Evolutionary conservation across 2,888 invertebrate genomes (phyloP).

Genomic region (Heliconius aoede): DNA sequence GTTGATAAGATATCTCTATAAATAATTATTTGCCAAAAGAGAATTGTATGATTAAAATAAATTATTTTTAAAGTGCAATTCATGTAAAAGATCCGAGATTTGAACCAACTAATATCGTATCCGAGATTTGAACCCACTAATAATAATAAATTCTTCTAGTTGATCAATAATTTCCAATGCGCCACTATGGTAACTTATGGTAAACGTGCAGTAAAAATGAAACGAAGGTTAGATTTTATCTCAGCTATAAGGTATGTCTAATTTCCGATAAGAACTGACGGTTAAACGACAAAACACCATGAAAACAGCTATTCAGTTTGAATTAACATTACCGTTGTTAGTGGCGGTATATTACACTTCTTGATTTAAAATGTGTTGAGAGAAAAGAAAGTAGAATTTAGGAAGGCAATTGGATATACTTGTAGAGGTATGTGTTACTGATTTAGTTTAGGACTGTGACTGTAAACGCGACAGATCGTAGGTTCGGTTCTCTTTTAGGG

Average conservation of each 20-base stretch:
- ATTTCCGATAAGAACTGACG: constrained; percentile 23
- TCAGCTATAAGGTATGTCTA: constrained; percentile 22
- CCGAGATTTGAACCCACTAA: neutral
- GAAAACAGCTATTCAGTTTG: neutral
- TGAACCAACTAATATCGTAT: neutral
- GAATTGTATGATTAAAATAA: too few species aligned
- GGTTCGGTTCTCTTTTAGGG: too few species aligned
- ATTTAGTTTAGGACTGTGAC: too few species aligned
- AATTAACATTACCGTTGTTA: neutral
- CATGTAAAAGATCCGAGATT: neutral
- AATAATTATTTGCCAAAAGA: too few species aligned
- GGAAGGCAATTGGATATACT: too few species aligned
- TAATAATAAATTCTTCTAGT: too few species aligned
- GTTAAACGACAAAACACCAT: neutral
- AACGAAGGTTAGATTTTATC: constrained; percentile 21
- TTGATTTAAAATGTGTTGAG: too few species aligned
- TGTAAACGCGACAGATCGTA: too few species aligned
- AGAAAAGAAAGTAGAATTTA: too few species aligned
- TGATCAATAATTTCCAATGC: neutral
- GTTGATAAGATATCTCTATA: too few species aligned
- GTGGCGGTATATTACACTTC: neutral
- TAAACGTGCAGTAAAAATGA: constrained; percentile 8
- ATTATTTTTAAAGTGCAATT: too few species aligned
- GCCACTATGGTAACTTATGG: neutral
- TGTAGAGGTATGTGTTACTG: too few species aligned